Conservation (phyloP, 2,113 vertebrate species). For the Hoplias malabaricus region DNA sequence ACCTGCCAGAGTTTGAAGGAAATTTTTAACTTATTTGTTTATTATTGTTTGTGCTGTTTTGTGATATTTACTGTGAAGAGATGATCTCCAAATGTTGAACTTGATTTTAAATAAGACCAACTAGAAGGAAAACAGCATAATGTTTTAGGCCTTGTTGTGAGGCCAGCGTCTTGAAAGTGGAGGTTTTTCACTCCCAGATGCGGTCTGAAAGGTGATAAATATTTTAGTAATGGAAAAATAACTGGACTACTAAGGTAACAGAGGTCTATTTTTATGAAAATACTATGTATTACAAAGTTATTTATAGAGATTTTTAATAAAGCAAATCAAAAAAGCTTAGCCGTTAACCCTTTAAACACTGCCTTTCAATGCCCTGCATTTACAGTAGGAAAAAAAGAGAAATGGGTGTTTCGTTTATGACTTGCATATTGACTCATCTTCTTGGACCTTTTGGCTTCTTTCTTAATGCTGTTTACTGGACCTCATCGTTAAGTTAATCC, state of each 20-base stretch:
- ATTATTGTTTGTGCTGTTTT: slow-evolving; percentile 15
- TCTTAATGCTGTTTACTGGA: slow-evolving; percentile 1
- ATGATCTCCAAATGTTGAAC: slow-evolving; percentile 27
- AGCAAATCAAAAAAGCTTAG: no score
- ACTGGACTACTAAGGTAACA: slow-evolving; percentile 24
- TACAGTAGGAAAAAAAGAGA: neutral
- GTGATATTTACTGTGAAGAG: neutral
- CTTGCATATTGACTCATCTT: neutral
- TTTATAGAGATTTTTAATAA: slow-evolving; percentile 47
- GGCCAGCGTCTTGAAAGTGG: neutral
- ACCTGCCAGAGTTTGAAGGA: slow-evolving; percentile 33
- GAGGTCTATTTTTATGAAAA: slow-evolving; percentile 46
- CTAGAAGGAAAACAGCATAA: neutral
- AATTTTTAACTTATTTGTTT: slow-evolving; percentile 50
- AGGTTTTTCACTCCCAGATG: slow-evolving; percentile 4
- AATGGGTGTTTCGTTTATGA: neutral
- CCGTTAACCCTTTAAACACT: slow-evolving; percentile 19
- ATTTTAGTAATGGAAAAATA: slow-evolving; percentile 18
- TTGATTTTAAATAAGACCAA: neutral
- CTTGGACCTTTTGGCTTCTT: neutral
- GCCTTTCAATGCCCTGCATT: slow-evolving; percentile 25
- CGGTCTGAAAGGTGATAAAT: neutral
- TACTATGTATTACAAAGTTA: slow-evolving; percentile 2
- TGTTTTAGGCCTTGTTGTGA: slow-evolving; percentile 3
- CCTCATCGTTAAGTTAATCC: slow-evolving; percentile 11